phyloP scores from a whole-genome alignment of 2,113 vertebrate species.

The Erythrolamprus reginae region DNA sequence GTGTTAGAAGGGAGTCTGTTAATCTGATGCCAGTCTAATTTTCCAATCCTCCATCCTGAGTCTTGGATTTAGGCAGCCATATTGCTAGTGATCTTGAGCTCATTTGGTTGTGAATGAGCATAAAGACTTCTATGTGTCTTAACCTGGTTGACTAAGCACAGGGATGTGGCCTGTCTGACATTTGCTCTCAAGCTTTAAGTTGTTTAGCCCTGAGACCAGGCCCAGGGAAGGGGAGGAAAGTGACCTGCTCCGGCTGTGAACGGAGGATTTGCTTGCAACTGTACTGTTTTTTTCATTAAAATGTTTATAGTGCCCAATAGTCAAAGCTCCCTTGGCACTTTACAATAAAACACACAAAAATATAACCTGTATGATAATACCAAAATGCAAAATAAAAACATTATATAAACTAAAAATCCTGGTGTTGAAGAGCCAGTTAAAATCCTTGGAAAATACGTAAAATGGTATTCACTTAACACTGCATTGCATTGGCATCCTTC shows the following conservation, averaged over 20 bases:
- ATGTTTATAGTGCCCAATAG: not conserved
- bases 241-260: not conserved
- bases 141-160: not conserved
- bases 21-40: not conserved
- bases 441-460: not conserved
- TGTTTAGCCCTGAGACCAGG: not conserved
- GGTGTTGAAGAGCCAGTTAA: not conserved
- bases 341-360: not conserved
- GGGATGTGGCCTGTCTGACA: not conserved
- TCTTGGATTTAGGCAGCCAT: not conserved
- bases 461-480: too few relatives aligned
- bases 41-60: not conserved
- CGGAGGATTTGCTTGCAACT: not conserved
- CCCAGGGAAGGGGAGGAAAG: not conserved
- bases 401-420: not conserved
- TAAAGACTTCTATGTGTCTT: not conserved
- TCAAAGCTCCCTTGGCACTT: not conserved
- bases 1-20: not conserved
- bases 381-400: not conserved
- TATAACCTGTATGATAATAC: not conserved
- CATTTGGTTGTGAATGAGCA: not conserved
- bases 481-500: too few relatives aligned
- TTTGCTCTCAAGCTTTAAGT: not conserved
- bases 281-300: not conserved
- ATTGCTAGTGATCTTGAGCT: not conserved